A percentile compares a stretch with the other conserved stretches of the same genome.
Evolutionary conservation across 2,113 vertebrate species (phyloP).

Genomic region (Terrapene triunguis): DNA sequence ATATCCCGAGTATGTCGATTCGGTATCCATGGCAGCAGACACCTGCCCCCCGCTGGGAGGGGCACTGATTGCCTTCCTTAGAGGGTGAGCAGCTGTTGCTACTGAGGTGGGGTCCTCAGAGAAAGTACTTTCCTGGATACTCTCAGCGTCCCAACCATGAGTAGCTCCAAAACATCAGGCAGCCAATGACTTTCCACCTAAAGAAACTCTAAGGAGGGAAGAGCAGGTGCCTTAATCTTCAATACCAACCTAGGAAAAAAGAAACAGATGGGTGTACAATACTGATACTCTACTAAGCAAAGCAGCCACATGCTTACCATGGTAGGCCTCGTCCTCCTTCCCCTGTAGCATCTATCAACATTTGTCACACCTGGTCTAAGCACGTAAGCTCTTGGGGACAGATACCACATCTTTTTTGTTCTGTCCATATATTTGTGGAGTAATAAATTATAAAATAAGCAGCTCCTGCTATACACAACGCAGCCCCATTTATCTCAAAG

Average conservation of each 20-base stretch:
- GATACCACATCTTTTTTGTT: not conserved
- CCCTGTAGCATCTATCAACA: rapidly evolving
- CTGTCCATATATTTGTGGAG: not conserved
- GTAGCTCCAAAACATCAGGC: conserved; percentile 29
- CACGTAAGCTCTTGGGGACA: rapidly evolving
- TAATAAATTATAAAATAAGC: not conserved
- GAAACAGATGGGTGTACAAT: not conserved
- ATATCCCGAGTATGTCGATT: conserved; percentile 96
- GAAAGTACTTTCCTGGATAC: conserved; percentile 58
- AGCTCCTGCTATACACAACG: not conserved
- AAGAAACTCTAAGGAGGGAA: not conserved
- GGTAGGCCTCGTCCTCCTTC: not conserved
- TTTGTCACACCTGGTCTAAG: not conserved
- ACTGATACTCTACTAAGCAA: not conserved
- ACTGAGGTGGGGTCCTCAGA: conserved; percentile 34
- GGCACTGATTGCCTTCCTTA: conserved; percentile 20
- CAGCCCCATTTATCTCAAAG: not conserved
- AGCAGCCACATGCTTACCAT: not conserved
- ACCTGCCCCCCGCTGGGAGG: not conserved
- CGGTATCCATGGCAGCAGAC: conserved; percentile 91
- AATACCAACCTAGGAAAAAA: not conserved
- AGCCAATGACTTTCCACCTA: not conserved
- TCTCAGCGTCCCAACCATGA: conserved; percentile 41
- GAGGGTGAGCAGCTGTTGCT: conserved; percentile 6
- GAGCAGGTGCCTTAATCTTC: conserved; percentile 35